Evolutionary conservation across 1,140 invertebrate genomes (phyloP).

Genomic region (Drosophila bocki): DNA sequence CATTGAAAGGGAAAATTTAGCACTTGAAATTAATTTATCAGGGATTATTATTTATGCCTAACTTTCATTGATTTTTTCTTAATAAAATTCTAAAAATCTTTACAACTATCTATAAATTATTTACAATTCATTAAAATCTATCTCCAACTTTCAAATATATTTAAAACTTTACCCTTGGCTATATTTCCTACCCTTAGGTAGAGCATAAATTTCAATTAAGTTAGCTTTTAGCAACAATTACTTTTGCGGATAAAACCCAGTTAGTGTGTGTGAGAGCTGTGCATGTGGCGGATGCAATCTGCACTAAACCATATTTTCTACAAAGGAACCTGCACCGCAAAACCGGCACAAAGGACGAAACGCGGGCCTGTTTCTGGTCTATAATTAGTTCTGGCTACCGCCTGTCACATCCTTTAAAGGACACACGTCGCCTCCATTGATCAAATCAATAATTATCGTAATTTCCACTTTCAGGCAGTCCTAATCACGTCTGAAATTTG

Average conservation of each 20-base stretch:
- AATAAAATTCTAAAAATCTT: background rate
- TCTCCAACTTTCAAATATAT: too few relatives aligned
- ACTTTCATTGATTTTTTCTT: background rate
- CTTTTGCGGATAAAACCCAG: slow-evolving; percentile 2
- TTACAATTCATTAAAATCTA: too few relatives aligned
- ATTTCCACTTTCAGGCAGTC: slow-evolving; percentile 7
- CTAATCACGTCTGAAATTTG: slow-evolving; percentile 10
- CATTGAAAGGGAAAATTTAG: slow-evolving; percentile 1
- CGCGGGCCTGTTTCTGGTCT: background rate
- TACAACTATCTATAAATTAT: too few relatives aligned
- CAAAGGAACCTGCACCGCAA: slow-evolving; percentile 11
- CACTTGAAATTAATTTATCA: background rate
- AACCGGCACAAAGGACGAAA: slow-evolving; percentile 16
- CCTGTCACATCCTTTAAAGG: slow-evolving; percentile 3
- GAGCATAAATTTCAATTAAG: slow-evolving; percentile 21
- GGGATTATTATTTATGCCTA: background rate
- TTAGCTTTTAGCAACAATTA: slow-evolving; percentile 27
- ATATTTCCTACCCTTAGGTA: background rate
- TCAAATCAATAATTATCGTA: slow-evolving; percentile 44
- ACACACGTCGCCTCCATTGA: slow-evolving; percentile 14
- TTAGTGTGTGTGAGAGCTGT: background rate
- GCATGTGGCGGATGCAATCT: background rate
- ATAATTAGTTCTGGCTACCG: slow-evolving; percentile 37
- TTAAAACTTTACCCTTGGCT: background rate
- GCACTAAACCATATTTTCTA: slow-evolving; percentile 14